phyloP scores from a whole-genome alignment of 2,797 vertebrate species.

The Podargus strigoides region DNA sequence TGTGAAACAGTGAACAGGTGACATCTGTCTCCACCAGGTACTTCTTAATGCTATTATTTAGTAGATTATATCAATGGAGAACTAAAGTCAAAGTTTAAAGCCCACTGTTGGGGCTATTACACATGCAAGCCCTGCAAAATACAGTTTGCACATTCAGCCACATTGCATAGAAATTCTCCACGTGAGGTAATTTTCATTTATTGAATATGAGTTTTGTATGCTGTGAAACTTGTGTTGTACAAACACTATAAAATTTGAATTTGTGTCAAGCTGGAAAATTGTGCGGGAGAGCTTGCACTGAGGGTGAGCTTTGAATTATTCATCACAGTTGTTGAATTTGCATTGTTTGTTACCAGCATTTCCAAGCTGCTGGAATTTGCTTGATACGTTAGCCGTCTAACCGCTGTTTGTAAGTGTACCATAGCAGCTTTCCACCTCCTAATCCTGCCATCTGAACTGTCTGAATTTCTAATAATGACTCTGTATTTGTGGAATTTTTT shows the following conservation, averaged over 20 bases:
- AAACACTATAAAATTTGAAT: conserved; percentile 44
- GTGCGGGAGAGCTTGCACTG: neutral
- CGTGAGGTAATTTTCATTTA: neutral
- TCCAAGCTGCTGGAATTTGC: conserved; percentile 44
- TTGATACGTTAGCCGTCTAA: conserved; percentile 36
- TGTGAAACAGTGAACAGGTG: neutral
- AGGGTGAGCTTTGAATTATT: conserved; percentile 55
- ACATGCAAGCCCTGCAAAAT: neutral
- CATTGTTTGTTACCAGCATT: conserved; percentile 34
- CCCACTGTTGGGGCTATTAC: neutral
- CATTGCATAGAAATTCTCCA: neutral
- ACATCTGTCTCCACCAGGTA: neutral
- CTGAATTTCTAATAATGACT: conserved; percentile 3
- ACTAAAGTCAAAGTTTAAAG: neutral
- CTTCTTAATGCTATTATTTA: neutral
- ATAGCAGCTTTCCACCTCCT: neutral
- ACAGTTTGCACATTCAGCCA: neutral
- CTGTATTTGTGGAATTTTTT: neutral
- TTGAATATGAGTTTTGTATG: neutral
- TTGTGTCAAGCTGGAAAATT: conserved; percentile 34
- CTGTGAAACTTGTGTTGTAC: conserved; percentile 19
- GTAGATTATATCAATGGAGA: neutral
- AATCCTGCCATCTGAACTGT: neutral
- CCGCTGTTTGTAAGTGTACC: conserved; percentile 13
- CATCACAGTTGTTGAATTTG: conserved; percentile 48